phyloP scores from a whole-genome alignment of 2,888 invertebrate genomes.

The Ommatoiulus sabulosus region DNA sequence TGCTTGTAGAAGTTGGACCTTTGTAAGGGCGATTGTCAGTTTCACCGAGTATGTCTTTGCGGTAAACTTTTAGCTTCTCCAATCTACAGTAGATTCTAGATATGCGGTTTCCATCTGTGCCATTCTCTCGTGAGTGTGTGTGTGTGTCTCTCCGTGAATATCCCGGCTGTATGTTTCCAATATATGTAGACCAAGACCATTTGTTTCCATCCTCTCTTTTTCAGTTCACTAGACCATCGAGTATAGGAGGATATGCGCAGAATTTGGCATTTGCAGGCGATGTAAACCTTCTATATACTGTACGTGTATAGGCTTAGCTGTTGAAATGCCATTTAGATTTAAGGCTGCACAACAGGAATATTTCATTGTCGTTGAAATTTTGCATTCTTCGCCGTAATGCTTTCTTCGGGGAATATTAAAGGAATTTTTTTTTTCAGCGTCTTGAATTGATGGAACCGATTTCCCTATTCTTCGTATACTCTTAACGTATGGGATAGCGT shows the following conservation, averaged over 20 bases:
- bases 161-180: not conserved
- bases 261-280: conserved; percentile 6
- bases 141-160: not conserved
- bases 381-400: conserved; percentile 1
- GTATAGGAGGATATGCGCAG: not conserved
- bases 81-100: not conserved
- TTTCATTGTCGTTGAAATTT: conserved; percentile 35
- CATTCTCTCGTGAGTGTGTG: too few species aligned
- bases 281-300: not conserved
- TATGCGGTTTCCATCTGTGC: not conserved
- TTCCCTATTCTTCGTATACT: not conserved
- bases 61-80: not conserved
- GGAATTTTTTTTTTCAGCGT: not conserved
- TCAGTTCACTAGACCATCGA: conserved; percentile 25
- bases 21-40: not conserved
- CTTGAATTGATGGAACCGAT: conserved; percentile 31
- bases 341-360: conserved; percentile 43
- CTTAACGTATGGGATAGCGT: not conserved
- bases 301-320: not conserved
- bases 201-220: conserved; percentile 16
- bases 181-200: conserved; percentile 18
- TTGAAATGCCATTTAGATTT: conserved; percentile 19
- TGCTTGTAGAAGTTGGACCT: not conserved
- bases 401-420: conserved; percentile 20
- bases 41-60: not conserved